phyloP scores from a whole-genome alignment of 1,140 invertebrate genomes.

The Adoxophyes honmai region DNA sequence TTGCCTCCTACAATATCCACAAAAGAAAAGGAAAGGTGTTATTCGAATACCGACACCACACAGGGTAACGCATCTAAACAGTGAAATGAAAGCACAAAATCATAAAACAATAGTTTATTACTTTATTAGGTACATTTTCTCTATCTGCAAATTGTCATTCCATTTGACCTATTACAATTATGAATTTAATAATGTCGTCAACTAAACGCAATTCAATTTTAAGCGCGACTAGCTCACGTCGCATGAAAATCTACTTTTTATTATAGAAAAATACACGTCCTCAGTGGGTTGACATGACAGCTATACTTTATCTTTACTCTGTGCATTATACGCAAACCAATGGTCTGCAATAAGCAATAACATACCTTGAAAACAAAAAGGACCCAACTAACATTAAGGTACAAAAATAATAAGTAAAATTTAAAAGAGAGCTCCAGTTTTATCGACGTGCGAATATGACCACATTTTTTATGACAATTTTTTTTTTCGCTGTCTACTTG shows the following conservation, averaged over 20 bases:
- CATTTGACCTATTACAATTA: slow-evolving; percentile 28
- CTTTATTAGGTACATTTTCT: slow-evolving; percentile 36
- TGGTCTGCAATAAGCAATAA: background rate
- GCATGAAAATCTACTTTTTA: slow-evolving; percentile 52
- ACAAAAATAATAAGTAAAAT: too few relatives aligned
- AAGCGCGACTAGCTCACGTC: slow-evolving; percentile 41
- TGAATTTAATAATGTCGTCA: slow-evolving; percentile 24
- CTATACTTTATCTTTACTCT: slow-evolving; percentile 31
- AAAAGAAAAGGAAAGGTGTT: too few relatives aligned
- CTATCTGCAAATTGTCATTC: slow-evolving; percentile 28
- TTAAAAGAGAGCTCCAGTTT: too few relatives aligned
- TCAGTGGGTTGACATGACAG: slow-evolving; percentile 58
- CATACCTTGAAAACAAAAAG: too few relatives aligned
- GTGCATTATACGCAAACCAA: slow-evolving; percentile 29
- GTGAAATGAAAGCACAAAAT: slow-evolving; percentile 29
- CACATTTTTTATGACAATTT: too few relatives aligned
- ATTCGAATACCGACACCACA: too few relatives aligned
- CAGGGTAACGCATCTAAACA: background rate
- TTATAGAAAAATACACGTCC: slow-evolving; percentile 74
- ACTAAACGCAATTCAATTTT: slow-evolving; percentile 45
- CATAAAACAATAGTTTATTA: slow-evolving; percentile 61
- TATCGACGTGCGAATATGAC: too few relatives aligned
- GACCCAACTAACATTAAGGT: too few relatives aligned
- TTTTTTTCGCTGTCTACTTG: too few relatives aligned
- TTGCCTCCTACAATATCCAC: too few relatives aligned